Base-by-base conservation (phyloP, 2,113 vertebrate species). In the Syngnathus floridae region DNA sequence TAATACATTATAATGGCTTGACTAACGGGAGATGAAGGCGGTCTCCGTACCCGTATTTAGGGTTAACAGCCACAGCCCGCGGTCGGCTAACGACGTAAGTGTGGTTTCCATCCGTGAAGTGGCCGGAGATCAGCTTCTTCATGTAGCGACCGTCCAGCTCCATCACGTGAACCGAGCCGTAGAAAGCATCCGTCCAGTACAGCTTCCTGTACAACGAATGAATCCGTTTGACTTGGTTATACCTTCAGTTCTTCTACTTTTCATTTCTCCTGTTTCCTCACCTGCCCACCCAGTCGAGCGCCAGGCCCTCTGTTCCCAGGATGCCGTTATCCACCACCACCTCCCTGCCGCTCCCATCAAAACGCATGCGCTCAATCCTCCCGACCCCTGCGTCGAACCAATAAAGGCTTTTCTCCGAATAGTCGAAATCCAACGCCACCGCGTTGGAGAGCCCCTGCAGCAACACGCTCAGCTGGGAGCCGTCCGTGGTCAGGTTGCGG, bases 261-360 rank as follows among this genome's bases (percentile, higher is more conserved):
- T 41, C 12, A 5, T 45, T 45, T 45, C 12, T 45, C 10, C 11
- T 13, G 5, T 48, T 71, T 17, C 75, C 84, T 56, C 67, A 90
- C 88, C 88, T 87, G 68, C 84, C 86, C 52, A 90, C 87, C 89
- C 88, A 90, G 69, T 90, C 89, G 65, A 90, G 16, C 0, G 88
- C 86, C 67, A 90, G 65, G 3, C 87, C 86, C 74, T 90, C 87
- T 43, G 63, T 82, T 64, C 79, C 79, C 38, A 8, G 12, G 2
- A 87, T 1, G 19, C 76, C 37, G 2, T 71, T 35, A 7, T 71
- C 58, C 1, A 41, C 58, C 61, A 90, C 56, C 0, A 70, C 82
- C 77, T 90, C 82, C 54, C 87, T 87, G 49, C 79, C 75, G 0
- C 62, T 86, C 9, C 88, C 88, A 1, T 89, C 85, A 7, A 89